These are phyloP conservation scores for Rhinella marina DNA, from an alignment of 2,797 vertebrate genomes.

Conservation along the genomic window DNA sequence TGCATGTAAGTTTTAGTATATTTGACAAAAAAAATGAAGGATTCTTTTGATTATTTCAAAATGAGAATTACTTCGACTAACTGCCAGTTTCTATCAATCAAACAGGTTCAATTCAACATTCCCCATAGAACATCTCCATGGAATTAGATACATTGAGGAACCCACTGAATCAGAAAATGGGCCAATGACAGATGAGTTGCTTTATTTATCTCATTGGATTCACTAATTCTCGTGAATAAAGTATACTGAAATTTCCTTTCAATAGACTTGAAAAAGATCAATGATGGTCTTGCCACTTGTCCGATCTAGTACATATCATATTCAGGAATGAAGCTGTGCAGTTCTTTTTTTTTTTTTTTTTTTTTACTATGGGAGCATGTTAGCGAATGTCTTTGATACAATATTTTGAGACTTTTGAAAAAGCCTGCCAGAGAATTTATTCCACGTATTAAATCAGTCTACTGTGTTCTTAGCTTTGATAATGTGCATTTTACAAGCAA, in stretches of 20 bases:
- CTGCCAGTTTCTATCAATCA: too few species aligned
- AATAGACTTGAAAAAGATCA: not conserved
- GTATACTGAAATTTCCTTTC: not conserved
- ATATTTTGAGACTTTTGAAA: not conserved
- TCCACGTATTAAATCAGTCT: slow-evolving; percentile 33
- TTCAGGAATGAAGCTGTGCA: not conserved
- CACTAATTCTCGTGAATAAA: not conserved
- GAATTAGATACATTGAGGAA: not conserved
- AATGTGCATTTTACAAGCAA: slow-evolving; percentile 58
- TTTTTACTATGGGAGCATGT: not conserved
- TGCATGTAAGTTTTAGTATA: too few species aligned
- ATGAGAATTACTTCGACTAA: too few species aligned
- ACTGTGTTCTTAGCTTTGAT: slow-evolving; percentile 44
- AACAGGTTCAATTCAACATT: not conserved
- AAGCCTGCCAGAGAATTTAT: slow-evolving; percentile 1
- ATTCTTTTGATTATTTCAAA: too few species aligned
- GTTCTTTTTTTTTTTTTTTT: not conserved
- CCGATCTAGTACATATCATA: not conserved
- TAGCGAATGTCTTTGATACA: not conserved
- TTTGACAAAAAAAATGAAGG: too few species aligned
- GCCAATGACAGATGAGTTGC: not conserved
- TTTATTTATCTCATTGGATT: not conserved
- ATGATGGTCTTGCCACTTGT: not conserved
- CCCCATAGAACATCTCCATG: not conserved
- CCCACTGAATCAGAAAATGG: not conserved